Evolutionary conservation across 2,888 invertebrate species (phyloP).

Genomic region (Rapana venosa): DNA sequence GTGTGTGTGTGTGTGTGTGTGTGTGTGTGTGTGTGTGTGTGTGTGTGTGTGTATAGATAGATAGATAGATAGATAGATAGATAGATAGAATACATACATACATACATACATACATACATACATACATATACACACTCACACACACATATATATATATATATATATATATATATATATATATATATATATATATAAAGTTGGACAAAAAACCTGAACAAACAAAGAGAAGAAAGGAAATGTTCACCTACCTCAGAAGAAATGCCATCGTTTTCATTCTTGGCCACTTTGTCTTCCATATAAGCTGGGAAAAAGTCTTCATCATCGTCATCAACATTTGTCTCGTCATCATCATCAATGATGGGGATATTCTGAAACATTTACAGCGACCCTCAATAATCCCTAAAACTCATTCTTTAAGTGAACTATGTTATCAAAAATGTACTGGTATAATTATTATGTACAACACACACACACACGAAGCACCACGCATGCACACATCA

Average conservation of each 20-base stretch:
- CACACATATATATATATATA: not conserved
- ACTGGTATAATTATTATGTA: too few species aligned
- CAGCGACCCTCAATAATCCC: not conserved
- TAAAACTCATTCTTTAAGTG: not conserved
- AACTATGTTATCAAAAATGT: not conserved
- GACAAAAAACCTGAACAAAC: not conserved
- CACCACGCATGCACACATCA: not conserved
- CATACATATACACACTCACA: too few species aligned
- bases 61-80: not conserved
- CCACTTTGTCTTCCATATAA: conserved; percentile 45
- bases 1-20: too few species aligned
- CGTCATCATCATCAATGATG: conserved; percentile 67
- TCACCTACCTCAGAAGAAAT: conserved; percentile 34
- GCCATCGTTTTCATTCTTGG: conserved; percentile 30
- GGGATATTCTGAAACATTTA: conserved; percentile 62
- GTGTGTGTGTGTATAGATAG: not conserved
- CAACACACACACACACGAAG: not conserved
- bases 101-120: not conserved
- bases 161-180: not conserved
- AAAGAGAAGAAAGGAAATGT: not conserved
- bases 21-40: not conserved
- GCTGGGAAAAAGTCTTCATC: conserved; percentile 64
- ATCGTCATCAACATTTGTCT: conserved; percentile 68
- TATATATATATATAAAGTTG: not conserved
- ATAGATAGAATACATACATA: not conserved